These are phyloP conservation scores for Apostichopus californicus DNA, from an alignment of 35 echinoderm and acorn worm genomes.

Conservation along the genomic window DNA sequence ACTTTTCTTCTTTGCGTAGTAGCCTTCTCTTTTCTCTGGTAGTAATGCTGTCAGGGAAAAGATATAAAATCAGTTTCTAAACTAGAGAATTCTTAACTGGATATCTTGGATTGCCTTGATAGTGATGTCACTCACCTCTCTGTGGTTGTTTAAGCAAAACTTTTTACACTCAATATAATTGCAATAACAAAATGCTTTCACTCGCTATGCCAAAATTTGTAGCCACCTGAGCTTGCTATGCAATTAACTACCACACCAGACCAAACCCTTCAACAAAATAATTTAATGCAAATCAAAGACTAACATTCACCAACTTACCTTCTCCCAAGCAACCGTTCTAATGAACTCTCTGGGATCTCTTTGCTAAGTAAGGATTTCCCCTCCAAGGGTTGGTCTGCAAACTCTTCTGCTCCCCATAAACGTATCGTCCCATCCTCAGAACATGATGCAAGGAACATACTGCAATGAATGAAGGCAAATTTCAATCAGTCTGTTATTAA, in stretches of 20 bases:
- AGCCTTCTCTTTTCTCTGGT: conserved; percentile 54
- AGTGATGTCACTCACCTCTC: too few species aligned
- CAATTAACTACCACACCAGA: too few species aligned
- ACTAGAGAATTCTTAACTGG: background rate
- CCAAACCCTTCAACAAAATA: too few species aligned
- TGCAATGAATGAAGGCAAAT: background rate
- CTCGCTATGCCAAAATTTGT: too few species aligned
- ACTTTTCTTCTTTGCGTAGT: conserved; percentile 53
- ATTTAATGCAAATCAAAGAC: too few species aligned
- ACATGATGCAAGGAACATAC: conserved; percentile 67
- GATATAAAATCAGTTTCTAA: background rate
- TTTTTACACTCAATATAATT: too few species aligned
- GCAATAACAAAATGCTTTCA: too few species aligned
- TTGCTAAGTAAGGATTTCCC: conserved; percentile 27
- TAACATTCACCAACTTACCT: background rate
- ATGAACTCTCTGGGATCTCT: conserved; percentile 40
- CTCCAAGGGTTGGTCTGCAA: conserved; percentile 3
- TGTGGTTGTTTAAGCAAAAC: too few species aligned
- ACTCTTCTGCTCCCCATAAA: conserved; percentile 53
- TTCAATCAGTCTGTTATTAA: background rate
- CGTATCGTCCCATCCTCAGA: conserved; percentile 69
- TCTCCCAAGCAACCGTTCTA: conserved; percentile 20
- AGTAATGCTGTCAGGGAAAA: background rate
- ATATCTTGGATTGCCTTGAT: too few species aligned
- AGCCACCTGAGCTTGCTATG: too few species aligned